Base-by-base conservation (phyloP, 1,140 invertebrate genomes). In the Anastatus disparis region DNA sequence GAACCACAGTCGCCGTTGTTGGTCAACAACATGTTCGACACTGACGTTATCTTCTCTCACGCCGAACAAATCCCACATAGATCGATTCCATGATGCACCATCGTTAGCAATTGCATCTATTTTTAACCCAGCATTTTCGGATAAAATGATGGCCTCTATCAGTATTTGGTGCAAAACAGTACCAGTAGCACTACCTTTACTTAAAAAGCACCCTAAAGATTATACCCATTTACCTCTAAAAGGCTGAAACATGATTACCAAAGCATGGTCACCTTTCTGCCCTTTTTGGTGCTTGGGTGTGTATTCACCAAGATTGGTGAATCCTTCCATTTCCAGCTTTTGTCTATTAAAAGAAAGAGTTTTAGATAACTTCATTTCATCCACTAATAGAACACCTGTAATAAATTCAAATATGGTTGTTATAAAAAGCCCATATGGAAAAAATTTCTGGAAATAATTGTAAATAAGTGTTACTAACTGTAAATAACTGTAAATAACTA, bases 161-260 rank as follows among this genome's bases (percentile, higher is more conserved):
- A 79, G 52, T 12, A 81, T 24, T 20, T 78, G 70, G 50, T 75
- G 48, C 27, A 79, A 73, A 26, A 78, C 48, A 15, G 59, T 71
- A 8, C 74, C 74, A n/a, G 64, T 31, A 12, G 73, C 76, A 70
- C 53, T 66, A 15, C 73, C 74, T 68, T 71, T 74, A 35, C 72
- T 76, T 22, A 79, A 53, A 67, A 79, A 80, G 38, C 56, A 72
- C 10, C 67, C 75, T 12, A 79, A 15, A 13, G 72, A 65, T 58
- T 81, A 77, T 9, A 77, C 55, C 73, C 75, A 75, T 40, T 52
- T 40, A 50, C 76, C 77, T 29, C n/a, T n/a, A n/a, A n/a, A n/a
- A n/a, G n/a, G n/a, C n/a, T n/a, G n/a, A n/a, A n/a, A n/a, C n/a
- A n/a, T 56, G 0, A 80, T 53, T 1, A 79, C 76, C 12, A 79